Percentiles rank a stretch among this genome's conserved stretches.
These are phyloP conservation scores for Clunio marinus DNA, from an alignment of 2,888 invertebrate genomes.

Conservation along the genomic window DNA sequence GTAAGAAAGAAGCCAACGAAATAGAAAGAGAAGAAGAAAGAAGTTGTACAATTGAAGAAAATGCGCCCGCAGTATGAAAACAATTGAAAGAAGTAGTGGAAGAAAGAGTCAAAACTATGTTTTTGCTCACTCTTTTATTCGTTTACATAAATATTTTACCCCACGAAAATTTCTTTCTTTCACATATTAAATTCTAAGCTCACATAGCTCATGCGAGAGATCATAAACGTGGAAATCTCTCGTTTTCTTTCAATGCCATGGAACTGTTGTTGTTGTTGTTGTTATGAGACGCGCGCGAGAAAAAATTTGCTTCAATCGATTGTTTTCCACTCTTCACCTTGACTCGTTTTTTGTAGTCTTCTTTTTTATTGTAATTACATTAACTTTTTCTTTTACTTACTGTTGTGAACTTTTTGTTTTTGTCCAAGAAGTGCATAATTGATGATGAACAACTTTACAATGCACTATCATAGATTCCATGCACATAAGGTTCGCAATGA, in stretches of 20 bases:
- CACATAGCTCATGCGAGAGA: slow-evolving; percentile 4
- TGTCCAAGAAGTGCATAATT: neutral
- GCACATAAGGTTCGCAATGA: slow-evolving; percentile 7
- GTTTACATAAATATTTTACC: neutral
- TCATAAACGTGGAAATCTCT: neutral
- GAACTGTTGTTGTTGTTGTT: neutral
- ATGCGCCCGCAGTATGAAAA: slow-evolving; percentile 36
- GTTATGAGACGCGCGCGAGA: neutral
- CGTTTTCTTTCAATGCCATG: neutral
- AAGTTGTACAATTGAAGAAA: slow-evolving; percentile 40
- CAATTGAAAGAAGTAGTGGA: slow-evolving; percentile 29
- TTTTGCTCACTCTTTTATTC: slow-evolving; percentile 4
- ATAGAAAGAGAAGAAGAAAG: slow-evolving; percentile 32
- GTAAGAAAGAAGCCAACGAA: slow-evolving; percentile 22
- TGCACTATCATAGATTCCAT: neutral
- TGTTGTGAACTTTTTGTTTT: neutral
- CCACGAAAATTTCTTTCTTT: neutral
- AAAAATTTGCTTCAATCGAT: neutral
- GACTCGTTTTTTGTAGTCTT: slow-evolving; percentile 3
- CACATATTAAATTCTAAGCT: neutral
- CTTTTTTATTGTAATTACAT: neutral
- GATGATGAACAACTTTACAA: neutral
- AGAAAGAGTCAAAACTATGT: slow-evolving; percentile 19
- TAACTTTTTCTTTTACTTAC: neutral
- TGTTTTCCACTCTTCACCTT: slow-evolving; percentile 26